Conservation (phyloP, 64 coral and sea anemone genomes). For the Acropora tenuis region DNA sequence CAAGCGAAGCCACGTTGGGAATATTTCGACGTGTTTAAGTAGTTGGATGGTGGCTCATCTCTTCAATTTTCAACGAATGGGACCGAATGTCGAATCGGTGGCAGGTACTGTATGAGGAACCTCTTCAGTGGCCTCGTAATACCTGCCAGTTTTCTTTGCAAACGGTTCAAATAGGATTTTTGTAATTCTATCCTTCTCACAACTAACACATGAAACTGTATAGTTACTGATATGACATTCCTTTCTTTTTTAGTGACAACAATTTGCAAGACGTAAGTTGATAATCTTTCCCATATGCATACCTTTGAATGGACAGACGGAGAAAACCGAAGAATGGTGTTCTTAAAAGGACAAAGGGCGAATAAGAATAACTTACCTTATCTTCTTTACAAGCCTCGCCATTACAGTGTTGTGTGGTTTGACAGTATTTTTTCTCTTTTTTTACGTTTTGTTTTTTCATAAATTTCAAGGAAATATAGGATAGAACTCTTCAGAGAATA, state of each 20-base stretch:
- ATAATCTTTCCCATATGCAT: no score
- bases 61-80: not conserved
- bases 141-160: not conserved
- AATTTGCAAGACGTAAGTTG: not conserved
- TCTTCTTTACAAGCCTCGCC: not conserved
- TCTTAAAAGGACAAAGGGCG: no score
- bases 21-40: not conserved
- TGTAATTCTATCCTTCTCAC: not conserved
- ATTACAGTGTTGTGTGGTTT: not conserved
- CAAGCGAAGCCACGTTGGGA: not conserved
- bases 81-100: not conserved
- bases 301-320: no score
- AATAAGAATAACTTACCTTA: not conserved
- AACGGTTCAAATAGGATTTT: not conserved
- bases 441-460: not conserved
- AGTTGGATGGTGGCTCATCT: not conserved
- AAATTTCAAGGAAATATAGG: not conserved
- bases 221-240: no score
- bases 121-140: not conserved
- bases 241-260: not conserved
- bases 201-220: not conserved
- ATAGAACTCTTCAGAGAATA: not conserved
- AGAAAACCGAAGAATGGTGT: no score
- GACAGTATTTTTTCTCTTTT: not conserved
- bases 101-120: slow-evolving; percentile 1